Evolutionary conservation across 92 coral and sea anemone genomes (phyloP).

Genomic region (Zoanthus sociatus): DNA sequence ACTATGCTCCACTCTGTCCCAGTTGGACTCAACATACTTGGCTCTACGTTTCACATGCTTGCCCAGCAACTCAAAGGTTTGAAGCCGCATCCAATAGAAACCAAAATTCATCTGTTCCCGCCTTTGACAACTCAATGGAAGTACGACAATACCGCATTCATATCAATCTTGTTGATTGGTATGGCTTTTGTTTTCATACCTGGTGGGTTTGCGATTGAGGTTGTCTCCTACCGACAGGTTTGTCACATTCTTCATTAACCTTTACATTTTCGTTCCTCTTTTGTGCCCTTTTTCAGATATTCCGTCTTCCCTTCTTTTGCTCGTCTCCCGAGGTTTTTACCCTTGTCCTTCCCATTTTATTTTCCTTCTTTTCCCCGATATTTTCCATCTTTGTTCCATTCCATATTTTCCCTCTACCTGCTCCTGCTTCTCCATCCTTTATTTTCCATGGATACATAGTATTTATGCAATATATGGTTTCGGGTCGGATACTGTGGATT

Average conservation of each 20-base stretch:
- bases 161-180: slow-evolving; percentile 76
- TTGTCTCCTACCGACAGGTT: slow-evolving; percentile 84
- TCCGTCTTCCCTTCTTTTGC: too few relatives aligned
- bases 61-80: slow-evolving; percentile 63
- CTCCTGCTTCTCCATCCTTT: too few relatives aligned
- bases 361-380: too few relatives aligned
- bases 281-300: too few relatives aligned
- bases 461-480: too few relatives aligned
- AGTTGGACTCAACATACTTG: slow-evolving; percentile 80
- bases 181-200: slow-evolving; percentile 77
- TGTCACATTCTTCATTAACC: background rate
- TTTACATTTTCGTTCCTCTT: too few relatives aligned
- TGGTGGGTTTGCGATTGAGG: slow-evolving; percentile 83
- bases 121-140: slow-evolving; percentile 67
- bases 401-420: too few relatives aligned
- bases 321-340: too few relatives aligned
- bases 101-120: slow-evolving; percentile 77
- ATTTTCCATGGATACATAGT: too few relatives aligned
- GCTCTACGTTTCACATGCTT: slow-evolving; percentile 83
- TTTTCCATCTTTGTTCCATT: too few relatives aligned
- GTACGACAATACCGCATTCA: slow-evolving; percentile 73
- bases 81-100: slow-evolving; percentile 71
- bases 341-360: too few relatives aligned
- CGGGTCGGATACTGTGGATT: too few relatives aligned
- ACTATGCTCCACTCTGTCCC: slow-evolving; percentile 84